phyloP scores from a whole-genome alignment of 1,140 invertebrate genomes.

The Cyclina sinensis region DNA sequence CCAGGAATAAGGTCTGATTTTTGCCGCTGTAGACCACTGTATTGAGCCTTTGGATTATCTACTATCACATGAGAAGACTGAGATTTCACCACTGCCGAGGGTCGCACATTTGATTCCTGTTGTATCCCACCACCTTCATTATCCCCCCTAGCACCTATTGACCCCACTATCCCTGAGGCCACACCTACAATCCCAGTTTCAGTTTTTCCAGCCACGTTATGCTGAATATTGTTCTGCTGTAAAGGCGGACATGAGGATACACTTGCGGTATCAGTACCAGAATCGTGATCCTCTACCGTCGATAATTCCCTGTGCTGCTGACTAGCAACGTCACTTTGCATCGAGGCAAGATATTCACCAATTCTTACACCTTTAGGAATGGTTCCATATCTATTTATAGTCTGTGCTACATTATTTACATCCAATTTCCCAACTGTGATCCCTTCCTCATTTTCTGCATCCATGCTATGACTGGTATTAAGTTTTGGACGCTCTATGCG shows the following conservation, averaged over 20 bases:
- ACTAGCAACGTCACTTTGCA: slow-evolving; percentile 86
- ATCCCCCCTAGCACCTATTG: slow-evolving; percentile 41
- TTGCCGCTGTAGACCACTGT: slow-evolving; percentile 83
- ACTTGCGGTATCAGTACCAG: slow-evolving; percentile 82
- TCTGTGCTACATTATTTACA: slow-evolving; percentile 98
- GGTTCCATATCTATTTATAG: slow-evolving; percentile 98
- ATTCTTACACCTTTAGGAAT: slow-evolving; percentile 97
- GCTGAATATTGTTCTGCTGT: slow-evolving; percentile 67
- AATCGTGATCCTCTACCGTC: slow-evolving; percentile 79
- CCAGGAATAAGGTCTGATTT: slow-evolving; percentile 86
- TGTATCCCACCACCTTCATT: slow-evolving; percentile 76
- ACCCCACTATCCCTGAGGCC: not conserved
- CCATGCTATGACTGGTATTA: slow-evolving; percentile 67
- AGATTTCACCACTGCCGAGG: slow-evolving; percentile 83
- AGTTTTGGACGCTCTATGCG: slow-evolving; percentile 65
- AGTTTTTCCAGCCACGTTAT: slow-evolving; percentile 38
- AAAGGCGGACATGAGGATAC: slow-evolving; percentile 79
- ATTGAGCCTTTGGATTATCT: slow-evolving; percentile 79
- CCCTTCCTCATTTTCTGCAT: slow-evolving; percentile 67
- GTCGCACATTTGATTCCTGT: slow-evolving; percentile 82
- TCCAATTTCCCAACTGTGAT: slow-evolving; percentile 90
- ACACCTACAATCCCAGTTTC: slow-evolving; percentile 34
- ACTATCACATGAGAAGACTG: slow-evolving; percentile 83
- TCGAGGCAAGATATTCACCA: slow-evolving; percentile 97
- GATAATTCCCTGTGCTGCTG: slow-evolving; percentile 73